Base-by-base conservation (phyloP, 2,888 invertebrate genomes). In the Diogma glabrata region DNA sequence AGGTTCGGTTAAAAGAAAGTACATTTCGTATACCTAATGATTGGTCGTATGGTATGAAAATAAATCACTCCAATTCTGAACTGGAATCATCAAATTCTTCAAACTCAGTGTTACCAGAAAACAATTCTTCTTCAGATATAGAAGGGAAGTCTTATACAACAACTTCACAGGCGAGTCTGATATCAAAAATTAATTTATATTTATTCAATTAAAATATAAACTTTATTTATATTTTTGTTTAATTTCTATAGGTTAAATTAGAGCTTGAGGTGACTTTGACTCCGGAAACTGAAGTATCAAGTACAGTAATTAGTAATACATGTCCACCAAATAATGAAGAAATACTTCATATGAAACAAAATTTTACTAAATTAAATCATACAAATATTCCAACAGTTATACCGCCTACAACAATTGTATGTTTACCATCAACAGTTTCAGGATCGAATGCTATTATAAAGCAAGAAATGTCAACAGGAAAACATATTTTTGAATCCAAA, bases 191-290 rank as follows among this genome's bases (percentile, higher is more conserved):
- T 45, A 45, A 12, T 40, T 12, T 5, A 36, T 3, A 22, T 36
- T 20, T 19, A n/a, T 4, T 47, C 6, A 17, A 1, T 23, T 47
- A 30, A 33, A 22, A 8, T 10, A 19, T 5, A 30, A 47, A 20
- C 1, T 30, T 20, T 47, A 30, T 30, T 30, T 20, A 19, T 43
- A 22, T 22, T 14, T 2, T n/a, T n/a, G n/a, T n/a, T n/a, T n/a
- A 33, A 46, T 20, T 19, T 17, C 43, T 14, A 16, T 30, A 48
- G 48, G 48, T 48, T 24, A 48, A 48, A 33, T 22, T 48, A 38
- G 78, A 79, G 60, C 59, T 75, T 51, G 76, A 76, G 64, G 76
- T 79, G 22, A 79, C 79, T 1, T 65, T 80, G 59, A 78, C 78
- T 4, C 78, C 79, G 6, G 79, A 79, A 66, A 77, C 78, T 60